Base-by-base conservation (phyloP, 92 coral and sea anemone species). In the Palythoa grandiflora region DNA sequence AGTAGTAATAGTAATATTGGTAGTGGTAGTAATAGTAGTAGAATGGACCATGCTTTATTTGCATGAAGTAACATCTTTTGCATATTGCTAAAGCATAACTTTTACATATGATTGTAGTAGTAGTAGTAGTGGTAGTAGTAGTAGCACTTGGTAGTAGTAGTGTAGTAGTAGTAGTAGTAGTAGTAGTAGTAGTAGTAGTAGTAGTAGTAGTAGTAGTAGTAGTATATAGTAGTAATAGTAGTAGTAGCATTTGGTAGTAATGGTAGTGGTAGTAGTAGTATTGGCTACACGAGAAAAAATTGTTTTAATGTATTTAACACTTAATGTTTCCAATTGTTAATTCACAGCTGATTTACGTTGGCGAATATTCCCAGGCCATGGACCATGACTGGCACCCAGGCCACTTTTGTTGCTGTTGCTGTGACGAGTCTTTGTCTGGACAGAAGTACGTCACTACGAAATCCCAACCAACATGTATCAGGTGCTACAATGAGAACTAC, bases 331-430 rank as follows among this genome's bases (percentile, higher is more conserved):
- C 35, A 0, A 28, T 70, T 75, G 17, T 37, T 2, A 65, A 39
- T 78, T 73, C 88, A 96, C 88, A 96, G 99, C 84, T 96, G 77
- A 96, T 96, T 73, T 96, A 92, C 52, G 99, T 96, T 53, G 95
- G 98, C 3, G 99, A 96, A 68, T 96, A 96, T 86, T 96, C 99
- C 21, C 99, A 93, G 63, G 99, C 99, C 44, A 91, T 96, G 91
- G 99, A 95, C 72, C 89, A 93, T 48, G 94, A 96, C 87, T 96
- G 99, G 99, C 99, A 96, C 78, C 96, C 96, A 52, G 99, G 98
- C 0, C 99, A 96, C 89, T 93, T 96, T 79, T 93, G 96, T 88
- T 96, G 99, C 88, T 94, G 83, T 75, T 86, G 84, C 87, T 96
- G 99, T 88, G 99, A 96, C 15, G 98, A 96, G 86, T 96, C 99